A percentile compares a stretch with the other conserved stretches of the same genome.
phyloP scores from a whole-genome alignment of 1,140 invertebrate species.

The Ooceraea biroi region DNA sequence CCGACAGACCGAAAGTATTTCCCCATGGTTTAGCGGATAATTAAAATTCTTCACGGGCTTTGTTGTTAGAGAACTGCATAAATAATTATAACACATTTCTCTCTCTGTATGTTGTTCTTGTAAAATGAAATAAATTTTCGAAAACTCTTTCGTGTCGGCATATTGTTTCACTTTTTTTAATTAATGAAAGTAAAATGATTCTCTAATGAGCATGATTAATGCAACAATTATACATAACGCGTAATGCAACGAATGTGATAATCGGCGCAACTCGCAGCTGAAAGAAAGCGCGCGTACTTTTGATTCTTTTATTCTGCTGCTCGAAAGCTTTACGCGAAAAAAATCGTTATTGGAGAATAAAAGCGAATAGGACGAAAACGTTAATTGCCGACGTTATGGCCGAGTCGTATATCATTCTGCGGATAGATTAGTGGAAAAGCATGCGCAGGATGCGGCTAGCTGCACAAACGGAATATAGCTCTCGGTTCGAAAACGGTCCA shows the following conservation, averaged over 20 bases:
- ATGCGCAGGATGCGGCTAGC: conserved; percentile 44
- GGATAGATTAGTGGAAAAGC: conserved; percentile 57
- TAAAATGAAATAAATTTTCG: conserved; percentile 8
- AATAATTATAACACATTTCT: neutral
- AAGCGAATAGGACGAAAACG: conserved; percentile 31
- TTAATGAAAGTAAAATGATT: neutral
- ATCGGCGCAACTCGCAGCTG: neutral
- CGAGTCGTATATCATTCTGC: conserved; percentile 45
- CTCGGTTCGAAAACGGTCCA: conserved; percentile 33
- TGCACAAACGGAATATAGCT: conserved; percentile 36
- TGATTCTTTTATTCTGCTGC: neutral
- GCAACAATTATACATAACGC: neutral
- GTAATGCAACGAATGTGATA: neutral
- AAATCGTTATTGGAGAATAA: conserved; percentile 40
- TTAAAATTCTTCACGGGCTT: conserved; percentile 50
- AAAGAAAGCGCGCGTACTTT: neutral
- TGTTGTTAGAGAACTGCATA: conserved; percentile 13
- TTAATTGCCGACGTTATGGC: conserved; percentile 52
- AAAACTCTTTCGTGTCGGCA: neutral
- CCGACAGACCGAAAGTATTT: conserved; percentile 51
- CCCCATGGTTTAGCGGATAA: conserved; percentile 52
- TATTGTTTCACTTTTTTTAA: neutral
- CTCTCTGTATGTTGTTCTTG: neutral
- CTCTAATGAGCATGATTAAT: neutral
- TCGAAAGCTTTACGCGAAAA: conserved; percentile 10